A percentile compares a stretch with the other conserved stretches of the same genome.
Evolutionary conservation across 2,797 vertebrate genomes (phyloP).

Genomic region (Anabacerthia variegaticeps): DNA sequence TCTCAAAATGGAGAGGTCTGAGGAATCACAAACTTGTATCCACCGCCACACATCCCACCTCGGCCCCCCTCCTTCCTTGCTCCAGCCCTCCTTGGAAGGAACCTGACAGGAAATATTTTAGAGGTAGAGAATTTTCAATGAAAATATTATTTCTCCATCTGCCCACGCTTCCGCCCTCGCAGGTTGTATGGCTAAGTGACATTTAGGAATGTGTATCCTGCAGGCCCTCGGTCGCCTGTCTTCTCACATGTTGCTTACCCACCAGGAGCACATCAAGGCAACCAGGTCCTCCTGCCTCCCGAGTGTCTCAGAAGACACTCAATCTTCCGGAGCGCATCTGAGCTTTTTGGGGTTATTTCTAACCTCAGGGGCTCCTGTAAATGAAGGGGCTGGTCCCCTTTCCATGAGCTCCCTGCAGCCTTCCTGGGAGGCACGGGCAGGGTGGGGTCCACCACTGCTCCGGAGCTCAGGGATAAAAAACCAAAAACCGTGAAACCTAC

Average conservation of each 20-base stretch:
- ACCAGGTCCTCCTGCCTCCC: slow-evolving; percentile 32
- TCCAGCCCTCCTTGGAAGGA: slow-evolving; percentile 62
- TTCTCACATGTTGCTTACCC: slow-evolving; percentile 56
- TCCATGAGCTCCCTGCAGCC: not conserved
- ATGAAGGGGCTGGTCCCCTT: not conserved
- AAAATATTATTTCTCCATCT: slow-evolving; percentile 76
- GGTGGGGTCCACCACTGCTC: slow-evolving; percentile 28
- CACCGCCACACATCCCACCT: slow-evolving; percentile 49
- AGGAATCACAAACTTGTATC: slow-evolving; percentile 62
- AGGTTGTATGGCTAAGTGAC: slow-evolving; percentile 73
- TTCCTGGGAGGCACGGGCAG: slow-evolving; percentile 26
- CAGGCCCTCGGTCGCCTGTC: not conserved
- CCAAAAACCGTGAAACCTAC: slow-evolving; percentile 11
- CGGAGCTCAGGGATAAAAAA: slow-evolving; percentile 30
- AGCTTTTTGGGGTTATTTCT: not conserved
- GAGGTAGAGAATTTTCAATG: slow-evolving; percentile 72
- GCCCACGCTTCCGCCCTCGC: slow-evolving; percentile 57
- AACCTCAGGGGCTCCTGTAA: not conserved
- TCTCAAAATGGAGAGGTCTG: slow-evolving; percentile 56
- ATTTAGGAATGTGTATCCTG: slow-evolving; percentile 69
- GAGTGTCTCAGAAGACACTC: slow-evolving; percentile 52
- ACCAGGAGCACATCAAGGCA: slow-evolving; percentile 4
- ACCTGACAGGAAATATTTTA: slow-evolving; percentile 74
- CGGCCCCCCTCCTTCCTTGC: not conserved
- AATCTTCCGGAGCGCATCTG: not conserved